A percentile compares a stretch with the other conserved stretches of the same genome.
These are phyloP conservation scores for Rutpela maculata DNA, from an alignment of 2,888 invertebrate species.

Conservation along the genomic window DNA sequence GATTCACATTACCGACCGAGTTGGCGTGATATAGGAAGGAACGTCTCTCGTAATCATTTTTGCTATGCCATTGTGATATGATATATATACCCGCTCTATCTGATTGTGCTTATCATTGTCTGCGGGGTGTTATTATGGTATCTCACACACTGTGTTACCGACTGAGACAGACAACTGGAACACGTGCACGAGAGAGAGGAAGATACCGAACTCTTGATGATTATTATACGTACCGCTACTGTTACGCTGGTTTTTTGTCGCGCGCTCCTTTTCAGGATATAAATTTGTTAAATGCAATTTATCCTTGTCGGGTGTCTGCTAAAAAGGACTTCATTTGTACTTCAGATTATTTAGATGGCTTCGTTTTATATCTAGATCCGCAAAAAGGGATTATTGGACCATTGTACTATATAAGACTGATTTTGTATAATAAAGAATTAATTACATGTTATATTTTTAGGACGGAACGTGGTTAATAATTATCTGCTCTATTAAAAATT, in stretches of 20 bases:
- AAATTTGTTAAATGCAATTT: constrained; percentile 63
- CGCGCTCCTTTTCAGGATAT: constrained; percentile 54
- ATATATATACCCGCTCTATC: constrained; percentile 70
- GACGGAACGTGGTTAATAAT: neutral
- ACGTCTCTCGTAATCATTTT: constrained; percentile 72
- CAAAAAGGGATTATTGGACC: constrained; percentile 21
- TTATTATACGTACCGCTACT: constrained; percentile 55
- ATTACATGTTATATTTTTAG: neutral
- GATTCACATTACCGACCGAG: constrained; percentile 72
- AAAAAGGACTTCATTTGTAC: constrained; percentile 59
- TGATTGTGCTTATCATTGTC: constrained; percentile 66
- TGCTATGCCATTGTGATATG: constrained; percentile 73
- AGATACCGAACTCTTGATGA: constrained; percentile 55
- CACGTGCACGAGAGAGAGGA: constrained; percentile 55
- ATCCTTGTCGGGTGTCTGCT: constrained; percentile 58
- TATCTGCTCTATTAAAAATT: too few species aligned
- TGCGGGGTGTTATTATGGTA: constrained; percentile 65
- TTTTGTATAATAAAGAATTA: neutral
- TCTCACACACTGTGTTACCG: constrained; percentile 56
- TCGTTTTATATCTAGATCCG: constrained; percentile 9
- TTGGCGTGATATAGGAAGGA: constrained; percentile 72
- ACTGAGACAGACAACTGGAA: constrained; percentile 48
- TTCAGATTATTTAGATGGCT: constrained; percentile 41
- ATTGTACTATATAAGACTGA: constrained; percentile 1
- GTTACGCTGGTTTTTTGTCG: constrained; percentile 54